Base-by-base conservation (phyloP, 2,113 vertebrate genomes). In the Paedocypris sp. region DNA sequence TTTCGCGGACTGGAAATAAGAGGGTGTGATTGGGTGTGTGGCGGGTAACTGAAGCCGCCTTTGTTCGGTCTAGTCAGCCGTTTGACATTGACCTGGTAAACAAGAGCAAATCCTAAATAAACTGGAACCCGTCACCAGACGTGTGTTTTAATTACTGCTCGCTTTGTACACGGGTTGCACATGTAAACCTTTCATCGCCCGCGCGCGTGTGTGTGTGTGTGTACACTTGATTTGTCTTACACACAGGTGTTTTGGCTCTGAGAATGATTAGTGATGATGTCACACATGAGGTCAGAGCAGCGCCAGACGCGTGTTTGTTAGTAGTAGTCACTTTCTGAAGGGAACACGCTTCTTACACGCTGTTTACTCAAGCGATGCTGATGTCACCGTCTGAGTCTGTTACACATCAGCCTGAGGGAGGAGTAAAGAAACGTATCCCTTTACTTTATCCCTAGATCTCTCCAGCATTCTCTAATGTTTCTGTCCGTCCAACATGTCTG, bases 331-430 rank as follows among this genome's bases (percentile, higher is more conserved):
- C 58, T 60, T 54, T 22, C n/a, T 26, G 49, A 15, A 13, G 49
- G 19, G 28, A 60, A 52, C 42, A 28, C 6, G 35, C 20, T 47
- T 22, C 51, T 59, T 19, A 49, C 66, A 19, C 19, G 53, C 56
- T 73, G 59, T 80, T 83, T 85, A 75, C 76, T 60, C 74, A 64
- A 47, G 29, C 20, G 11, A 48, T 49, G 48, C 67, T 76, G 79
- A 85, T 79, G 81, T 85, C 83, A 84, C 69, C 38, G 76, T 83
- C 83, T 84, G 75, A n/a, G n/a, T n/a, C n/a, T n/a, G n/a, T n/a
- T n/a, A n/a, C n/a, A n/a, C n/a, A n/a, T n/a, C n/a, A n/a, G n/a
- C n/a, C 25, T 52, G 49, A 26, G 22, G 53, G 26, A 23, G 18
- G 11, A 25, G 26, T 32, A 32, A 52, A n/a, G n/a, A n/a, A n/a